These are phyloP conservation scores for Morpho achilles DNA, from an alignment of 2,888 invertebrate genomes.

Conservation along the genomic window DNA sequence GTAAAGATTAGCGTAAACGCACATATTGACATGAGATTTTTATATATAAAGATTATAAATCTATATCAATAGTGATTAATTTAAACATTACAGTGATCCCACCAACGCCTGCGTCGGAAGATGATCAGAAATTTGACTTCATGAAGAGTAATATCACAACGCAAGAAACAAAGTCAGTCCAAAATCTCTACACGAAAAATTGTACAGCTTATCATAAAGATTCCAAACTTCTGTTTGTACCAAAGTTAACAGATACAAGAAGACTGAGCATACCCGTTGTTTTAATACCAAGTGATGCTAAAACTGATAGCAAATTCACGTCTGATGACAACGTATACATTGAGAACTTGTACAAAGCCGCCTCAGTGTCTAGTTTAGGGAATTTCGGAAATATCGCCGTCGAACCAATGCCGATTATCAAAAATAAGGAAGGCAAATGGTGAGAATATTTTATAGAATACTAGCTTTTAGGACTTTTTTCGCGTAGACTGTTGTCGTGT, in stretches of 20 bases:
- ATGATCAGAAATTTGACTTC: constrained; percentile 54
- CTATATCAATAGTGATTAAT: not conserved
- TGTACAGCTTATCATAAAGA: constrained; percentile 41
- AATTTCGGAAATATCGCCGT: constrained; percentile 64
- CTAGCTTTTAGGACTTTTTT: no score
- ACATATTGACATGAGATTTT: no score
- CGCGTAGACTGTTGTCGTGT: no score
- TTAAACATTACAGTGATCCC: constrained; percentile 59
- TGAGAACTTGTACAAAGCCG: constrained; percentile 68
- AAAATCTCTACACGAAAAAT: constrained; percentile 53
- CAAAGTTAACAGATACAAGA: constrained; percentile 56
- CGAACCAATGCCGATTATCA: constrained; percentile 70
- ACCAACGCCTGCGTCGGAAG: constrained; percentile 63
- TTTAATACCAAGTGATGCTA: constrained; percentile 54
- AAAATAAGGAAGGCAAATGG: constrained; percentile 75
- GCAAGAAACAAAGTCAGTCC: constrained; percentile 52
- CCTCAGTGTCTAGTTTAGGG: constrained; percentile 67
- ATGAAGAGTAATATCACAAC: constrained; percentile 35
- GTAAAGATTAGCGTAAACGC: no score
- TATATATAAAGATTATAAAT: not conserved
- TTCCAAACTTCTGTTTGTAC: constrained; percentile 55
- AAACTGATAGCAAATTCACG: constrained; percentile 60
- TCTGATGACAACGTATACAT: constrained; percentile 63
- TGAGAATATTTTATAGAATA: constrained; percentile 32
- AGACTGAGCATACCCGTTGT: constrained; percentile 68